phyloP scores from a whole-genome alignment of 1,140 invertebrate species.

The Tribolium castaneum region DNA sequence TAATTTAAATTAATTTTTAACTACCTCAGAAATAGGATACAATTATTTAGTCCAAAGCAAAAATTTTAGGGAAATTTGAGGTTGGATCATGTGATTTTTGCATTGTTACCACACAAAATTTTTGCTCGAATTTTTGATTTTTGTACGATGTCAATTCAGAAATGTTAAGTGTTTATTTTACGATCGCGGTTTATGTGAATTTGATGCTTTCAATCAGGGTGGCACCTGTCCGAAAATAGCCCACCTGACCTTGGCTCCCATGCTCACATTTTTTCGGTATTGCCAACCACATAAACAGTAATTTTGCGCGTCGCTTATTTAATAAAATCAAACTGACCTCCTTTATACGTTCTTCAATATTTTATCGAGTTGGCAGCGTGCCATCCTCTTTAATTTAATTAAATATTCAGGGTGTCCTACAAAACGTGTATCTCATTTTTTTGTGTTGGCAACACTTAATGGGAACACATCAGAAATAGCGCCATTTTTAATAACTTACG shows the following conservation, averaged over 20 bases:
- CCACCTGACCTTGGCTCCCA: not conserved
- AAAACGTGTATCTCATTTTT: not conserved
- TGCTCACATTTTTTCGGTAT: not conserved
- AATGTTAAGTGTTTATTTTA: not conserved
- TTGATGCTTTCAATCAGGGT: not conserved
- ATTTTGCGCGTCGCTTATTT: not conserved
- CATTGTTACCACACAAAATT: no score
- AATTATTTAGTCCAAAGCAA: no score
- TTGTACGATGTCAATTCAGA: not conserved
- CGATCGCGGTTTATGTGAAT: not conserved
- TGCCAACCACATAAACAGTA: not conserved
- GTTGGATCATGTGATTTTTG: no score
- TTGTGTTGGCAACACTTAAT: not conserved
- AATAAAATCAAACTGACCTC: not conserved
- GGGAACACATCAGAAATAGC: not conserved
- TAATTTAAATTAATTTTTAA: no score
- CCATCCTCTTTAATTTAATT: constrained; percentile 4
- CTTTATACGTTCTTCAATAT: not conserved
- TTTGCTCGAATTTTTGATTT: not conserved
- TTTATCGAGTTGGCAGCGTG: not conserved
- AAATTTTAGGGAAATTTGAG: no score
- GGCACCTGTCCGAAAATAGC: not conserved
- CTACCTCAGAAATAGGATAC: no score
- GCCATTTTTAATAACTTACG: constrained; percentile 74
- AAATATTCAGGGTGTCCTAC: not conserved